Conservation (phyloP, 2,888 invertebrate species). For the Lutraria lutraria region DNA sequence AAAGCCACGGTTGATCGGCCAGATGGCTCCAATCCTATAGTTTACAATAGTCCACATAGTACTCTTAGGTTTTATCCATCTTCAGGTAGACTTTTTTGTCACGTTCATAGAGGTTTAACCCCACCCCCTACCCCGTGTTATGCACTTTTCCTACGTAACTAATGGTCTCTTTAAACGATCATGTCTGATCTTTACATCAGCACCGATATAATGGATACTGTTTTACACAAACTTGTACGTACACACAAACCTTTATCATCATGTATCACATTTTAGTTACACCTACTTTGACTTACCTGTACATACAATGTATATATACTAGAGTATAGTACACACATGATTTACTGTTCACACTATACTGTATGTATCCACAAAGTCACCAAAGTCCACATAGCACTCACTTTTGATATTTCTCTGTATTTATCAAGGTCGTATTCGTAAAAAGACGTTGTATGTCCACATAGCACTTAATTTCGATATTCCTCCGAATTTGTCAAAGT, state of each 20-base stretch:
- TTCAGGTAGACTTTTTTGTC: slow-evolving; percentile 62
- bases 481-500: no score
- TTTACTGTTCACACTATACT: neutral
- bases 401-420: neutral
- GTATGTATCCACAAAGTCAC: neutral
- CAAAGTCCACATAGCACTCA: neutral
- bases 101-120: slow-evolving; percentile 44
- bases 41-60: slow-evolving; percentile 76
- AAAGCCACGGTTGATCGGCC: slow-evolving; percentile 66
- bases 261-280: neutral
- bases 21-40: slow-evolving; percentile 71
- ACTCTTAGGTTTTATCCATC: slow-evolving; percentile 70
- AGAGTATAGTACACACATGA: neutral
- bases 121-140: slow-evolving; percentile 43
- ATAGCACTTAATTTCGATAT: neutral
- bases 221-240: neutral
- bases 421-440: no score
- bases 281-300: neutral
- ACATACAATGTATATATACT: no score
- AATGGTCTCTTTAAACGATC: neutral
- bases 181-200: neutral
- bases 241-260: neutral
- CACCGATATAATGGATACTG: neutral
- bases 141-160: slow-evolving; percentile 49
- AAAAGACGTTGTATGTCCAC: neutral